A percentile compares a stretch with the other conserved stretches of the same genome.
These are phyloP conservation scores for Okapia johnstoni DNA, from an alignment of 2,113 vertebrate species.

Conservation along the genomic window DNA sequence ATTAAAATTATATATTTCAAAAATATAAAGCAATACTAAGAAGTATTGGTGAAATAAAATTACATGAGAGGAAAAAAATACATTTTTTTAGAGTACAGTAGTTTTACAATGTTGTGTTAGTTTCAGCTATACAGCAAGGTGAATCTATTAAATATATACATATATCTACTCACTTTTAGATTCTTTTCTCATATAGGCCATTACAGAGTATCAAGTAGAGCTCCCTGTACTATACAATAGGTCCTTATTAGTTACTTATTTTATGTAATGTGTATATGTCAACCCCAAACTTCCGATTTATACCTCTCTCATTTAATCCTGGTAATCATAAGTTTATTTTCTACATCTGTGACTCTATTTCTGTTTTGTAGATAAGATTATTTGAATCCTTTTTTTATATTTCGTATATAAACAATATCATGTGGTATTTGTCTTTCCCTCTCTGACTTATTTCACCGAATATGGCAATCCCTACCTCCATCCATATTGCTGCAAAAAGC, in stretches of 20 bases:
- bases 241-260: background rate
- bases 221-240: background rate
- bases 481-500: background rate
- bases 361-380: background rate
- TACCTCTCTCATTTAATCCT: background rate
- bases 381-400: background rate
- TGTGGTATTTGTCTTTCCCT: background rate
- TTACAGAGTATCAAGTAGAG: background rate
- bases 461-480: background rate
- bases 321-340: background rate
- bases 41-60: background rate
- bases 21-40: background rate
- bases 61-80: background rate
- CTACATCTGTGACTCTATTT: background rate
- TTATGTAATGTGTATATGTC: background rate
- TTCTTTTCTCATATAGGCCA: background rate
- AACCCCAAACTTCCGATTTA: background rate
- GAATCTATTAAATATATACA: background rate
- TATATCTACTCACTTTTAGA: background rate
- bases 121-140: background rate
- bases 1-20: background rate
- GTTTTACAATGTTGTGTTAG: background rate
- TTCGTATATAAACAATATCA: background rate
- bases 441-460: background rate
- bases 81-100: background rate